phyloP scores from a whole-genome alignment of 2,113 vertebrate genomes.

The Microcebus griseorufus region DNA sequence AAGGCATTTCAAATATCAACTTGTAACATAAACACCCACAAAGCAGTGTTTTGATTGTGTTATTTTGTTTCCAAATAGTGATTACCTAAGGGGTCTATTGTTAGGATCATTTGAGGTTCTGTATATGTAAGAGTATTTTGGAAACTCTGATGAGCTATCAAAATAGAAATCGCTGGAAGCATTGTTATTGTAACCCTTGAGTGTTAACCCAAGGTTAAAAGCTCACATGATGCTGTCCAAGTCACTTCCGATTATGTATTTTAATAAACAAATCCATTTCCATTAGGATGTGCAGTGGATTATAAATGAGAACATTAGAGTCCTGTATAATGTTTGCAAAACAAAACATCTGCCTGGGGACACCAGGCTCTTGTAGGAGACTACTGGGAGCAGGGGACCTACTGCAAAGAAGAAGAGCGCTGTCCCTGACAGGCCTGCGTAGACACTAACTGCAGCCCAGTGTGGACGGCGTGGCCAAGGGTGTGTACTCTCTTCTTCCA shows the following conservation, averaged over 20 bases:
- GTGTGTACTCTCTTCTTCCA: too few relatives aligned
- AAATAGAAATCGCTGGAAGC: neutral
- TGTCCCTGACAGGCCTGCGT: neutral
- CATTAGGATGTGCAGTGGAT: neutral
- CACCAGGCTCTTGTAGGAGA: neutral
- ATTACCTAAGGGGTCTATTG: neutral
- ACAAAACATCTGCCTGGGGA: neutral
- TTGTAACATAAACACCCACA: neutral
- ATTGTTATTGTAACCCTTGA: neutral
- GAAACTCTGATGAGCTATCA: neutral
- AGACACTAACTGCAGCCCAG: rapidly evolving
- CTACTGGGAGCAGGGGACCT: neutral
- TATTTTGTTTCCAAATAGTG: neutral
- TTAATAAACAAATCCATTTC: conserved; percentile 1
- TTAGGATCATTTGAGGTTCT: neutral
- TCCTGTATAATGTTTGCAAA: neutral
- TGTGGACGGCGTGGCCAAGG: rapidly evolving
- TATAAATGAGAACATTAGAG: neutral
- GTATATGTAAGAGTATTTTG: neutral
- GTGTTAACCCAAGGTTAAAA: neutral
- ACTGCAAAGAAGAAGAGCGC: rapidly evolving
- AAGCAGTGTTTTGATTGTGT: neutral
- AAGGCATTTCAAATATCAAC: neutral
- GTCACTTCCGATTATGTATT: neutral
- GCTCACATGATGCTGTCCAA: neutral